Conservation (phyloP, 2,113 vertebrate species). For the Gobius niger region DNA sequence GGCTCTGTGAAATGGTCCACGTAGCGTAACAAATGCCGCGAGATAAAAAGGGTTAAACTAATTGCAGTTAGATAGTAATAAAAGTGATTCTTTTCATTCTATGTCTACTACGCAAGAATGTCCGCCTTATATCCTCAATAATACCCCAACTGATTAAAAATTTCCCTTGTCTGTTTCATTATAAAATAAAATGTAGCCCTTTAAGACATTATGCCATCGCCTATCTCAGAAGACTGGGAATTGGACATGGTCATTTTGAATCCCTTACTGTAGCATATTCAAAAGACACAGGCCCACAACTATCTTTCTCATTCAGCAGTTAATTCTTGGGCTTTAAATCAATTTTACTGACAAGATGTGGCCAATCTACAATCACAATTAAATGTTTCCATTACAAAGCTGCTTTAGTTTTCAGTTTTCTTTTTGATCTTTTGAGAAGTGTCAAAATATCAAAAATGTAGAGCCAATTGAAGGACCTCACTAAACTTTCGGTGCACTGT, state of each 20-base stretch:
- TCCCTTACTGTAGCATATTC: constrained; percentile 67
- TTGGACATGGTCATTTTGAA: constrained; percentile 74
- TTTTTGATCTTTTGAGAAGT: background rate
- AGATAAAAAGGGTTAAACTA: constrained; percentile 81
- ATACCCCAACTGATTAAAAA: constrained; percentile 72
- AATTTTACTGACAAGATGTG: constrained; percentile 57
- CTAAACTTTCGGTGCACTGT: too few relatives aligned
- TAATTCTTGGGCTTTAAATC: constrained; percentile 66
- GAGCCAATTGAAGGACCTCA: background rate
- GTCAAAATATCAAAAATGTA: constrained; percentile 2
- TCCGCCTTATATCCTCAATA: constrained; percentile 69
- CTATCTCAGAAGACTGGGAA: constrained; percentile 65
- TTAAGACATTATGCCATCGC: constrained; percentile 53
- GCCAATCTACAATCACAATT: constrained; percentile 37
- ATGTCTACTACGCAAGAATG: constrained; percentile 62
- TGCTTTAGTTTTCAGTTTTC: constrained; percentile 49
- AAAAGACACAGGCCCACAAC: constrained; percentile 60
- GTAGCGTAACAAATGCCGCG: constrained; percentile 79
- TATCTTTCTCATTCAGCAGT: constrained; percentile 59
- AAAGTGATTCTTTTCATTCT: constrained; percentile 78
- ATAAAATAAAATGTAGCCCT: constrained; percentile 72
- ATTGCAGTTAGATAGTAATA: constrained; percentile 79
- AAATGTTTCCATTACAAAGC: constrained; percentile 26
- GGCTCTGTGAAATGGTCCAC: constrained; percentile 79
- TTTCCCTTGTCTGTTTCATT: constrained; percentile 72